Evolutionary conservation across 2,888 invertebrate genomes (phyloP).

Genomic region (Copidosoma aretas): DNA sequence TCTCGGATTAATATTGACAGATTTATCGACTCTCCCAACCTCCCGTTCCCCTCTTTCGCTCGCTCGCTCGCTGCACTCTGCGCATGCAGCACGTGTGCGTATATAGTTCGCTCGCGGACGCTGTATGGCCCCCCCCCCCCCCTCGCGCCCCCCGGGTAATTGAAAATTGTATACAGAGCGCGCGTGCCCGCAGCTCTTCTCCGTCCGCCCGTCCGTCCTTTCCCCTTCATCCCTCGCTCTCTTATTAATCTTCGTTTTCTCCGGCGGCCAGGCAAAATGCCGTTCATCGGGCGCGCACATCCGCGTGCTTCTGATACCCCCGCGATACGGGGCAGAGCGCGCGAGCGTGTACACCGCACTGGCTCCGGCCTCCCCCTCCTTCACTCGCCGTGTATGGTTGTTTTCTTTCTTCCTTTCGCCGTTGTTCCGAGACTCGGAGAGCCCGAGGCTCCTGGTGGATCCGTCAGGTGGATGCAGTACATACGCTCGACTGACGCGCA

Average conservation of each 20-base stretch:
- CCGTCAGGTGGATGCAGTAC: too few species aligned
- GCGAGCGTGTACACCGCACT: background rate
- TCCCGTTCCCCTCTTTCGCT: background rate
- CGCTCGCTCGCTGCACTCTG: too few species aligned
- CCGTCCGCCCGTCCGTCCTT: slow-evolving; percentile 16
- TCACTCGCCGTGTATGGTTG: too few species aligned
- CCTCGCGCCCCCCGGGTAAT: slow-evolving; percentile 38
- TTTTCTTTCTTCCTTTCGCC: too few species aligned
- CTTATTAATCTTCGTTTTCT: slow-evolving; percentile 36
- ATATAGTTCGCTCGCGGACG: too few species aligned
- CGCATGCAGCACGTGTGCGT: too few species aligned
- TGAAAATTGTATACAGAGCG: slow-evolving; percentile 42
- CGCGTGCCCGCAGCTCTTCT: slow-evolving; percentile 23
- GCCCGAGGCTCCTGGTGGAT: too few species aligned
- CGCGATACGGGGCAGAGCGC: background rate
- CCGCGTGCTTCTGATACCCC: background rate
- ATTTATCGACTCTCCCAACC: slow-evolving; percentile 48
- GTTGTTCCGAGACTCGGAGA: too few species aligned
- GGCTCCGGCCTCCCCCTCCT: too few species aligned
- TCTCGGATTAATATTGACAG: slow-evolving; percentile 53
- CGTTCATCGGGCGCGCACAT: background rate
- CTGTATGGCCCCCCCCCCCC: too few species aligned
- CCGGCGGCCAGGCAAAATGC: background rate
- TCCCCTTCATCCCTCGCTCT: slow-evolving; percentile 9
- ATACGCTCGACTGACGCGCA: too few species aligned